These are phyloP conservation scores for Heliconius hermathena DNA, from an alignment of 1,140 invertebrate species.

Conservation along the genomic window DNA sequence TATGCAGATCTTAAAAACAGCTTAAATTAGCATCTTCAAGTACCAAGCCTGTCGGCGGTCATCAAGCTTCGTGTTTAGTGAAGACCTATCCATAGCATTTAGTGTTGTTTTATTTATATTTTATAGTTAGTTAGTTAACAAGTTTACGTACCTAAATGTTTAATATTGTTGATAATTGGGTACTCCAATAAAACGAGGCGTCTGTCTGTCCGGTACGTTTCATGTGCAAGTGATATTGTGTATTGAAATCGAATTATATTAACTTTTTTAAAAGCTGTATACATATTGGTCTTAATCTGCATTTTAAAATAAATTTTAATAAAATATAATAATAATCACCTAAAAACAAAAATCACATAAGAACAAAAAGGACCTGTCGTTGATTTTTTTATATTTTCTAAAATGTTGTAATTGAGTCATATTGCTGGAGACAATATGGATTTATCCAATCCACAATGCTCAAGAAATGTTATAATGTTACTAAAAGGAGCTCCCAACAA, in stretches of 20 bases:
- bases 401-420: not conserved
- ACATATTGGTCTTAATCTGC: not conserved
- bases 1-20: conserved; percentile 34
- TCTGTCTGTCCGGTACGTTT: not conserved
- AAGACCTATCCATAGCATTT: conserved; percentile 63
- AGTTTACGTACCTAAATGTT: not conserved
- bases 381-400: not conserved
- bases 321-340: too few relatives aligned
- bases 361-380: not conserved
- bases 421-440: not conserved
- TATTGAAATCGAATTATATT: not conserved
- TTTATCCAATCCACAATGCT: not conserved
- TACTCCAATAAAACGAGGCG: not conserved
- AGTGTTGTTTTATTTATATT: conserved; percentile 66
- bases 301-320: too few relatives aligned
- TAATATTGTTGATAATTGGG: not conserved
- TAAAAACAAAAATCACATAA: too few relatives aligned
- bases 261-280: not conserved
- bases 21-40: conserved; percentile 51
- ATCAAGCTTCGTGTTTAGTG: conserved; percentile 72
- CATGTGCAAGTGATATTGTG: not conserved
- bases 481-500: not conserved
- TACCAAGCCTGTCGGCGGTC: conserved; percentile 64
- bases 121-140: conserved; percentile 26
- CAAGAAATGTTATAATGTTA: not conserved